Conservation (phyloP, 2,797 vertebrate genomes). For the Darevskia nairensis region DNA sequence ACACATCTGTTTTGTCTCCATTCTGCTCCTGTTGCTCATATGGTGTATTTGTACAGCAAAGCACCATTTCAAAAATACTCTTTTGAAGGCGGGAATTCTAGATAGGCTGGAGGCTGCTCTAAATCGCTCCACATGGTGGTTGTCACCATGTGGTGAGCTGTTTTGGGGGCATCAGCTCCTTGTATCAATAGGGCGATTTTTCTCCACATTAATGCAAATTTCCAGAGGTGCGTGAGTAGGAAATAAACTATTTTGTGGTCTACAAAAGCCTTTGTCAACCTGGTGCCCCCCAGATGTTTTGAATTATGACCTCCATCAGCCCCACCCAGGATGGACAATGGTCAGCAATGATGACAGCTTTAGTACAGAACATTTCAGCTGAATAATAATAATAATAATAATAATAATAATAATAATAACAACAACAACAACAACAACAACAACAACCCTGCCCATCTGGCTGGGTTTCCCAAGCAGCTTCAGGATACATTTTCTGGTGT, state of each 20-base stretch:
- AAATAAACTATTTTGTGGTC: neutral
- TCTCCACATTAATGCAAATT: constrained; percentile 9
- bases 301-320: no score
- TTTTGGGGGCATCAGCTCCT: neutral
- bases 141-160: constrained; percentile 19
- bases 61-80: constrained; percentile 25
- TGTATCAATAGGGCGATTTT: neutral
- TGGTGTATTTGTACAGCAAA: constrained; percentile 13
- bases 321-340: no score
- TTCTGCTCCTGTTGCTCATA: constrained; percentile 34
- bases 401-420: no score
- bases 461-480: no score
- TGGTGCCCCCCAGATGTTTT: no score
- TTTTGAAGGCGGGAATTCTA: constrained; percentile 27
- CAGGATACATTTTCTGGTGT: no score
- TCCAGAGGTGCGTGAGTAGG: neutral
- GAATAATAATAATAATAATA: no score
- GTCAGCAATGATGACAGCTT: no score
- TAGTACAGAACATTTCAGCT: no score
- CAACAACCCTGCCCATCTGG: no score
- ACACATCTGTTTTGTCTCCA: constrained; percentile 39
- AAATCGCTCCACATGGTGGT: constrained; percentile 30
- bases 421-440: no score
- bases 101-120: constrained; percentile 15
- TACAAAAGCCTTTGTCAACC: no score